Base-by-base conservation (phyloP, 1,140 invertebrate species). In the Triops cancriformis region DNA sequence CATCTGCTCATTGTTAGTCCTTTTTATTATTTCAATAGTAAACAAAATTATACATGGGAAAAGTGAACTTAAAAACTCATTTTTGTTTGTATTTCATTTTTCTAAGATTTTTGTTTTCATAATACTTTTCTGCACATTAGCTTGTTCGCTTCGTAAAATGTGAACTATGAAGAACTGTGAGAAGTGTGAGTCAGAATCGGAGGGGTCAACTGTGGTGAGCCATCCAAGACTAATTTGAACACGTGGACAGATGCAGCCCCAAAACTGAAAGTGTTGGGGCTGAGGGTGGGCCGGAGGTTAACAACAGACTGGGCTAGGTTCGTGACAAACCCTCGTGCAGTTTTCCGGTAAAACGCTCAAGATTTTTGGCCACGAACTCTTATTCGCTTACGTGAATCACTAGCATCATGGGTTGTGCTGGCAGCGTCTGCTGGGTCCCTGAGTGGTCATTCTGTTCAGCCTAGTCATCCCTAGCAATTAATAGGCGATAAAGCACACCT, bases 361-460 rank as follows among this genome's bases (percentile, higher is more conserved):
- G 51, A 64, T 18, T 64, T 64, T 64, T 64, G 23, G 51, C 51
- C 23, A n/a, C 18, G 14, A 64, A 5, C 51, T 23, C 51, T 64
- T 64, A 64, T 23, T 23, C 51, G 51, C 51, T 64, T 64, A 23
- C 51, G 51, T 64, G 51, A 23, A 64, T 23, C 51, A 64, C 18
- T 23, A 64, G 51, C 51, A 64, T 64, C 51, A 64, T 64, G 10
- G 43, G 51, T 64, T 64, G 18, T 23, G 23, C 14, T 64, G 51
- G 18, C 51, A 64, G 23, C 9, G 51, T 64, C 51, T 64, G 23
- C 23, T 23, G 9, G 51, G 14, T 23, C 51, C 51, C 51, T 64
- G 51, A 64, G 51, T 64, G 51, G 51, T 64, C 51, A 64, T 64
- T 64, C 51, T 64, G 51, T 64, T 64, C 51, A 64, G 51, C 51